Evolutionary conservation across 2,888 invertebrate genomes (phyloP).

Genomic region (Syrphus vitripennis): DNA sequence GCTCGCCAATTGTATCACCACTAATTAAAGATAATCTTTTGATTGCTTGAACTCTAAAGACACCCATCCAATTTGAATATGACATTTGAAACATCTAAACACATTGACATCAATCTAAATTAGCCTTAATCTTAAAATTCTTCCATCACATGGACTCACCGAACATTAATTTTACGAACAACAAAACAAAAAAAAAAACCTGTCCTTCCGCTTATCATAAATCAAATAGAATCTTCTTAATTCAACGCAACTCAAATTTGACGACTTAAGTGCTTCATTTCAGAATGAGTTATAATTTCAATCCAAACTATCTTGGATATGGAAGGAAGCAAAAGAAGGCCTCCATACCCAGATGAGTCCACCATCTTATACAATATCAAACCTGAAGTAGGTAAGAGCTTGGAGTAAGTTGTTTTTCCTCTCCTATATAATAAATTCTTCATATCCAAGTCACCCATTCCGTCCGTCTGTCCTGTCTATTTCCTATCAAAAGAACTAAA

Average conservation of each 20-base stretch:
- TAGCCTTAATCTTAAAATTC: background rate
- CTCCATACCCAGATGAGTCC: background rate
- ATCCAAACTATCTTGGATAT: background rate
- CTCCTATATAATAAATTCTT: background rate
- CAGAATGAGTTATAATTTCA: constrained; percentile 57
- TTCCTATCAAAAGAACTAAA: constrained; percentile 54
- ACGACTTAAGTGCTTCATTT: constrained; percentile 64
- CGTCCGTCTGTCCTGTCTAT: background rate
- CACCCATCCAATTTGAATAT: background rate
- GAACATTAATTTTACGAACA: background rate
- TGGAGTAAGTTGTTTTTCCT: constrained; percentile 34
- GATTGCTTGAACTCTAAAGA: background rate
- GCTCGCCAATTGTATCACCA: background rate
- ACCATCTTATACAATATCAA: background rate
- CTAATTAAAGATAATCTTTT: background rate
- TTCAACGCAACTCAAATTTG: constrained; percentile 69
- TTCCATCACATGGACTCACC: background rate
- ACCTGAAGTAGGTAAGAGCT: too few species aligned
- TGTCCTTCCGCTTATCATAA: constrained; percentile 42
- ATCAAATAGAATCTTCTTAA: constrained; percentile 55
- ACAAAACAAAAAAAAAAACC: constrained; percentile 7
- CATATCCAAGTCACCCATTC: background rate
- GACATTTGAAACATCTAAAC: constrained; percentile 28
- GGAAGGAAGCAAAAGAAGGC: background rate
- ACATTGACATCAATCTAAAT: constrained; percentile 34